These are phyloP conservation scores for Pituophis catenifer DNA, from an alignment of 2,113 vertebrate genomes.

Conservation along the genomic window DNA sequence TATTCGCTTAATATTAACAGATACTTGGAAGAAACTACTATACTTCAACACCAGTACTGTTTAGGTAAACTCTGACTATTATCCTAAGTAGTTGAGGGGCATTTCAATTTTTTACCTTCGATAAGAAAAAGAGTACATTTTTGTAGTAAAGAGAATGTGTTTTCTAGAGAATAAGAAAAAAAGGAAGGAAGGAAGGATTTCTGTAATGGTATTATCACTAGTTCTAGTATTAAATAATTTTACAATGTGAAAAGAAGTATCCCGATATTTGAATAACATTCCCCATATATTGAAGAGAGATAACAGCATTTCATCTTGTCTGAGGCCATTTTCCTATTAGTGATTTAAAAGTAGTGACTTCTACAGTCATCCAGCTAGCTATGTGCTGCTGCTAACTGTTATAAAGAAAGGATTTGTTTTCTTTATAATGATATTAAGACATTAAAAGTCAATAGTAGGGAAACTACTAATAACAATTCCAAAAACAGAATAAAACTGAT, in stretches of 20 bases:
- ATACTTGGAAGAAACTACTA: neutral
- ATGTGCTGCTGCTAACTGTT: neutral
- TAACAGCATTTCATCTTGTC: neutral
- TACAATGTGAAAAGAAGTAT: neutral
- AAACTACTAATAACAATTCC: neutral
- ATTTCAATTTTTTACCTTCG: neutral
- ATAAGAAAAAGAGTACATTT: neutral
- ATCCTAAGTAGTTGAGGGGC: neutral
- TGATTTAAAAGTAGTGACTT: neutral
- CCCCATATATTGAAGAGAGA: neutral
- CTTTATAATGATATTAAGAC: neutral
- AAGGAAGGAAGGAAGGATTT: neutral
- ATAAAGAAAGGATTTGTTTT: neutral
- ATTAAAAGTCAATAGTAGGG: neutral
- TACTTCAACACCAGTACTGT: neutral
- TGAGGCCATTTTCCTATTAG: neutral
- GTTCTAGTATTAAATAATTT: neutral
- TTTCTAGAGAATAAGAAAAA: neutral
- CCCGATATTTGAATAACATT: neutral
- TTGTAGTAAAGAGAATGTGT: neutral
- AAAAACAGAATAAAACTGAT: neutral
- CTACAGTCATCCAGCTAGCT: neutral
- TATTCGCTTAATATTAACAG: neutral
- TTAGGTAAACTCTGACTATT: neutral
- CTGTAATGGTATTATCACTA: neutral